A percentile compares a stretch with the other conserved stretches of the same genome.
phyloP scores from a whole-genome alignment of 2,113 vertebrate species.

The Boulengeromyrus knoepffleri region DNA sequence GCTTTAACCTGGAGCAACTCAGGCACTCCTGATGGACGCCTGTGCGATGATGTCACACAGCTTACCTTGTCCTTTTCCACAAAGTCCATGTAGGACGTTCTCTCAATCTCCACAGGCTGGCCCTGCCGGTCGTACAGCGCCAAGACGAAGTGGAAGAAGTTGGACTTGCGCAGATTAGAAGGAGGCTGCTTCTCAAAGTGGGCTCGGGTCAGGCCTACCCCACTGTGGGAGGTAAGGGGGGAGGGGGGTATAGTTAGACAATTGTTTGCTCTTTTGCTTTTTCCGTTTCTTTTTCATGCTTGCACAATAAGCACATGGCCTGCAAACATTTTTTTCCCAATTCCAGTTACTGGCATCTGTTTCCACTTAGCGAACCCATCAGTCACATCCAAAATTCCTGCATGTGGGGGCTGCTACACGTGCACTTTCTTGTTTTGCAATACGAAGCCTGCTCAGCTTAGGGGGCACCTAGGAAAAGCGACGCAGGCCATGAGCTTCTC shows the following conservation, averaged over 20 bases:
- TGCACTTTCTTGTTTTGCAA: not conserved
- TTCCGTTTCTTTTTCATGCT: not conserved
- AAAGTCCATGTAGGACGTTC: constrained; percentile 79
- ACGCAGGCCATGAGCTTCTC: not conserved
- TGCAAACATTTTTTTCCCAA: not conserved
- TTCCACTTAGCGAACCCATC: not conserved
- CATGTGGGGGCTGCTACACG: not conserved
- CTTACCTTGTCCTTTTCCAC: constrained; percentile 67
- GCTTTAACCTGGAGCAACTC: not conserved
- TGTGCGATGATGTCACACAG: not conserved
- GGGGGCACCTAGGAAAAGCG: not conserved
- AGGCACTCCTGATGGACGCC: not conserved
- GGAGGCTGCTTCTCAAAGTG: constrained; percentile 91
- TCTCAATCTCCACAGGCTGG: constrained; percentile 83
- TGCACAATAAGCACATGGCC: not conserved
- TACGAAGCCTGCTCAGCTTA: not conserved
- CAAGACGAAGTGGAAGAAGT: constrained; percentile 68
- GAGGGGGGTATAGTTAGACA: not conserved
- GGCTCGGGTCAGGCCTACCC: constrained; percentile 75
- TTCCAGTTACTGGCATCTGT: not conserved
- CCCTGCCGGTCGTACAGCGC: constrained; percentile 85
- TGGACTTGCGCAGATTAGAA: constrained; percentile 63
- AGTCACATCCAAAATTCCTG: not conserved
- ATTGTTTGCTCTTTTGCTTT: not conserved
- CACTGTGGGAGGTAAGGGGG: constrained; percentile 50